phyloP scores from a whole-genome alignment of 2,113 vertebrate genomes.

The Campylomormyrus tamandua region DNA sequence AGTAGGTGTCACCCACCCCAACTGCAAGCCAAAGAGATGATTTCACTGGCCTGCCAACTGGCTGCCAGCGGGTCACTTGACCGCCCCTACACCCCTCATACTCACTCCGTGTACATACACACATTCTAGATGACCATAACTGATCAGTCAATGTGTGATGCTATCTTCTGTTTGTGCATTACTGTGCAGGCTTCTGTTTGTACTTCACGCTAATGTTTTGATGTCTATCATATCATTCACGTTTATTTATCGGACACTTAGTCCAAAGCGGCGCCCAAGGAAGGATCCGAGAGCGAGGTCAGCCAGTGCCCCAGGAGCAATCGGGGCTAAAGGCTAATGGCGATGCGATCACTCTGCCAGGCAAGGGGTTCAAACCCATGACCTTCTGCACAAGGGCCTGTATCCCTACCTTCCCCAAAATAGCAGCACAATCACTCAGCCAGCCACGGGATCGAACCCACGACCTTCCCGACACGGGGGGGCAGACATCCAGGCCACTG shows the following conservation, averaged over 20 bases:
- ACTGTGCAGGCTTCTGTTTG: not conserved
- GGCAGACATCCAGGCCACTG: not conserved
- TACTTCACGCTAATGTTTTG: not conserved
- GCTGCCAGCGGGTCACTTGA: not conserved
- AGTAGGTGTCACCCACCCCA: not conserved
- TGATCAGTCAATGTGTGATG: not conserved
- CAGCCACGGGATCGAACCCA: not conserved
- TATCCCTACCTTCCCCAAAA: not conserved
- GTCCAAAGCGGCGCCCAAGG: not conserved
- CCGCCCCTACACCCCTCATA: not conserved
- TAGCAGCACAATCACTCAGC: not conserved
- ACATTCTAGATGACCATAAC: not conserved
- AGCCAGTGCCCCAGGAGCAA: not conserved
- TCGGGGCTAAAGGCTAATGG: not conserved
- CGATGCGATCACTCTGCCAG: not conserved
- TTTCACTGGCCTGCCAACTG: not conserved
- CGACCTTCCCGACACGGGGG: not conserved
- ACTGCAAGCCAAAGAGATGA: not conserved
- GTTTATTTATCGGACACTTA: not conserved
- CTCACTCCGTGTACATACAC: not conserved
- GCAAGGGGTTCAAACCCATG: not conserved
- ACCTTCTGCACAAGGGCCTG: not conserved
- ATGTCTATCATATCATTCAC: not conserved
- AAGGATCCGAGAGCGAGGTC: not conserved
- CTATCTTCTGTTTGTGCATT: not conserved